Evolutionary conservation across 2,888 invertebrate species (phyloP), one percentile per base, ranked within the genome.

Genomic region (Cerceris rybyensis): DNA sequence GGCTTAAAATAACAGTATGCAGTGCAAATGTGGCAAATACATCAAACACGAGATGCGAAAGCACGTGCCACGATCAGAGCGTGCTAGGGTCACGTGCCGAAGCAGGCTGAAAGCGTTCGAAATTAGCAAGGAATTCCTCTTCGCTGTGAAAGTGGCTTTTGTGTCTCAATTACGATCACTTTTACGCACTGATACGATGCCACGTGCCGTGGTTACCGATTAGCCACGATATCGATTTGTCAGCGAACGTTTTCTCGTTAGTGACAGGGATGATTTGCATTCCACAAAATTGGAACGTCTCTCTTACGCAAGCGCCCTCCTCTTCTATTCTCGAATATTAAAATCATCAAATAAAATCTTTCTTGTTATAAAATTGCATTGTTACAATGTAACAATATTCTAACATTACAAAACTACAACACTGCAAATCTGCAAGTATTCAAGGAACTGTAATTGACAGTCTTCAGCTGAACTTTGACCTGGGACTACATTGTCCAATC

Each of bases 151-250:
- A 86, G 68, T 70, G 82, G 81, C 86, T 82, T 90, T 91, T 90
- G 89, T 89, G 88, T 90, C 90, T 90, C 91, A 89, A 91, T 91
- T 90, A 91, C 71, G 75, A 42, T 67, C 80, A 74, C 75, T 82
- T 75, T 72, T 75, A 67, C 79, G 41, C 69, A 43, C 17, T 17
- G 57, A 52, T 59, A 65, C 55, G 39, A 42, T 7, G 77, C 17
- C 88, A 86, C 88, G 86, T 84, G 86, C 9, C 81, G 46, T 70
- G 59, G 54, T 67, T 67, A n/a, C 63, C 81, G 80, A 66, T 80
- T 82, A 52, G 42, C 77, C 81, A 58, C 78, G 57, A 83, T 28
- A 28, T 82, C 79, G 68, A 83, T 82, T 50, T n/a, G 50, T 50
- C 50, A n/a, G 5, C n/a, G n/a, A 7, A n/a, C 50, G n/a, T 7